phyloP scores from a whole-genome alignment of 2,113 vertebrate species.

The Symphodus melops region DNA sequence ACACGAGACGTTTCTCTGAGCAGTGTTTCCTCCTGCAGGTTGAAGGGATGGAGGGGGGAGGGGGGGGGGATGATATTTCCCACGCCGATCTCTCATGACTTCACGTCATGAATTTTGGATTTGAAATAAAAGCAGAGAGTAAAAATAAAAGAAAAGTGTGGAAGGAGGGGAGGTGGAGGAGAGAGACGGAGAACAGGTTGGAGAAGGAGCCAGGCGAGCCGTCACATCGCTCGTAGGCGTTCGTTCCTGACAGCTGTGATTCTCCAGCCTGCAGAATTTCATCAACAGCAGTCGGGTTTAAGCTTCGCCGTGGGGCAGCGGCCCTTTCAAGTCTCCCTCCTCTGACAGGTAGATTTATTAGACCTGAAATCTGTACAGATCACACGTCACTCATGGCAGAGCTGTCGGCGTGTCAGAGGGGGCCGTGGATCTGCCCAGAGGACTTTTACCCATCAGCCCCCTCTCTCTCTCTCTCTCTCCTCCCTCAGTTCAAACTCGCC shows the following conservation, averaged over 20 bases:
- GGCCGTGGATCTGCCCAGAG: slow-evolving; percentile 62
- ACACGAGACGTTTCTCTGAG: slow-evolving; percentile 29
- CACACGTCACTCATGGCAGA: slow-evolving; percentile 96
- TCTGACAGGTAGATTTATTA: slow-evolving; percentile 99
- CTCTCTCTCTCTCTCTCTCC: slow-evolving; percentile 8
- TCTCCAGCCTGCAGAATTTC: slow-evolving; percentile 98
- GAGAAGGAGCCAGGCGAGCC: slow-evolving; percentile 53
- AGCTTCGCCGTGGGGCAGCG: slow-evolving; percentile 93
- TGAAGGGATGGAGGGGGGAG: too few species aligned
- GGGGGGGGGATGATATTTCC: slow-evolving; percentile 45
- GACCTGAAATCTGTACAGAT: slow-evolving; percentile 99
- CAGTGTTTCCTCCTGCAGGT: slow-evolving; percentile 42
- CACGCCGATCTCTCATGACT: slow-evolving; percentile 52
- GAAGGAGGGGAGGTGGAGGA: slow-evolving; percentile 23
- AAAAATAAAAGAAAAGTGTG: slow-evolving; percentile 1
- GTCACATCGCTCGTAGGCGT: slow-evolving; percentile 97
- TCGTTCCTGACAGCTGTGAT: slow-evolving; percentile 99
- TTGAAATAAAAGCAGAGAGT: slow-evolving; percentile 28
- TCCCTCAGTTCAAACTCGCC: slow-evolving; percentile 12
- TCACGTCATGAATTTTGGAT: slow-evolving; percentile 51
- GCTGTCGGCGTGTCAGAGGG: slow-evolving; percentile 91
- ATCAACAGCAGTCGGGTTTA: slow-evolving; percentile 98
- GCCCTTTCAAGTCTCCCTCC: slow-evolving; percentile 92
- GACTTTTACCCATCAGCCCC: slow-evolving; percentile 31
- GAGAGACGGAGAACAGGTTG: slow-evolving; percentile 61